These are phyloP conservation scores for Nautilus pompilius DNA, from an alignment of 1,140 invertebrate genomes.

Conservation along the genomic window DNA sequence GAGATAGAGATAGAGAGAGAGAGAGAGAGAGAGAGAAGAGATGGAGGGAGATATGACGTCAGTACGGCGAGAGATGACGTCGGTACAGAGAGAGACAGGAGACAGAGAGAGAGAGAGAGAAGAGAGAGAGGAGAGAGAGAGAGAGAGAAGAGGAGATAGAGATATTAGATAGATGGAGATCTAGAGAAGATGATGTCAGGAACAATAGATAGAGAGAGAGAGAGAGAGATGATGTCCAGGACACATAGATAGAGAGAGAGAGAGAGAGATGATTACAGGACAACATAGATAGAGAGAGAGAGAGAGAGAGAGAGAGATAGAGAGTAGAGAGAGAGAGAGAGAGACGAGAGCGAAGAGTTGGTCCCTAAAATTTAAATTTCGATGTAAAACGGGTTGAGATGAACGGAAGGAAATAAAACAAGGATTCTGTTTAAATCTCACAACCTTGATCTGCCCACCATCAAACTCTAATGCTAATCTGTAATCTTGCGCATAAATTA, in stretches of 20 bases:
- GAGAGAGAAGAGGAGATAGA: background rate
- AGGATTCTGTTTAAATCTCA: no score
- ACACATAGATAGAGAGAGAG: background rate
- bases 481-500: no score
- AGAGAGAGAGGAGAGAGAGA: conserved; percentile 8
- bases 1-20: no score
- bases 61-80: no score
- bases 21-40: no score
- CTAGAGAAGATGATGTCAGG: background rate
- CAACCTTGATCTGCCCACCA: no score
- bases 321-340: background rate
- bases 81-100: background rate
- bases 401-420: no score
- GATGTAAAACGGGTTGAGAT: no score
- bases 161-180: background rate
- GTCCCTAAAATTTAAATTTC: no score
- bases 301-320: background rate
- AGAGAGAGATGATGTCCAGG: background rate
- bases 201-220: background rate
- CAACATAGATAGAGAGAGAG: background rate
- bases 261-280: background rate
- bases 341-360: no score
- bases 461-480: no score
- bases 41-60: no score
- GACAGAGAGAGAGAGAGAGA: background rate